Percentiles rank a stretch among this genome's conserved stretches.
Conservation (phyloP, 2,888 invertebrate genomes). For the Lithophane ornitopus region DNA sequence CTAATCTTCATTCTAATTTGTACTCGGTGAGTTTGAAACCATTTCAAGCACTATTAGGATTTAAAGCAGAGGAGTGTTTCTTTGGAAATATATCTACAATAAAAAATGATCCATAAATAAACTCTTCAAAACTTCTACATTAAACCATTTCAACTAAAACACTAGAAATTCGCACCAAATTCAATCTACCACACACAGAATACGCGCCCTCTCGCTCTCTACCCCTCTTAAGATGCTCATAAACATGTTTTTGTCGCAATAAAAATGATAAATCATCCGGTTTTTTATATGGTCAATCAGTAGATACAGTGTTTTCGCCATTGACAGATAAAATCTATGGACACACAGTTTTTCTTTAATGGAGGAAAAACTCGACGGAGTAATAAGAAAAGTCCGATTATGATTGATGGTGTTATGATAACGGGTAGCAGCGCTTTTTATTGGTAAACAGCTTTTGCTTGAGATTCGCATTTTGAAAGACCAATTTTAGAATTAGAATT, state of each 20-base stretch:
- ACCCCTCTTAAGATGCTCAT: constrained; percentile 89
- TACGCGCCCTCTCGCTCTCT: constrained; percentile 65
- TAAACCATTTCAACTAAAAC: background rate
- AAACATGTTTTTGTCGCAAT: constrained; percentile 91
- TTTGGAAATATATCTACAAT: no score
- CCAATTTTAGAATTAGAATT: background rate
- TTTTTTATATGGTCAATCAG: constrained; percentile 91
- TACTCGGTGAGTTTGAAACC: no score
- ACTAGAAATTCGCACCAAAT: constrained; percentile 7
- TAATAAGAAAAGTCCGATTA: constrained; percentile 70
- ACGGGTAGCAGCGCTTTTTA: constrained; percentile 62
- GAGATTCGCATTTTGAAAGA: constrained; percentile 3
- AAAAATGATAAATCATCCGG: constrained; percentile 90
- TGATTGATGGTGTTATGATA: constrained; percentile 78
- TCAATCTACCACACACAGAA: constrained; percentile 61
- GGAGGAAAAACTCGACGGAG: constrained; percentile 72
- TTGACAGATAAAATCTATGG: constrained; percentile 85
- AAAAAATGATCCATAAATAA: background rate
- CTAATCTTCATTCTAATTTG: no score
- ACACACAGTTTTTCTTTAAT: constrained; percentile 72
- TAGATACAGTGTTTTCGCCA: constrained; percentile 85
- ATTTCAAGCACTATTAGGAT: no score
- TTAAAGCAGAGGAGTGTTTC: no score
- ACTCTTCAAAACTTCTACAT: background rate
- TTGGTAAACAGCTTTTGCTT: constrained; percentile 60